Percentiles rank a stretch among this genome's conserved stretches.
phyloP scores from a whole-genome alignment of 2,113 vertebrate species.

The Podiceps cristatus region DNA sequence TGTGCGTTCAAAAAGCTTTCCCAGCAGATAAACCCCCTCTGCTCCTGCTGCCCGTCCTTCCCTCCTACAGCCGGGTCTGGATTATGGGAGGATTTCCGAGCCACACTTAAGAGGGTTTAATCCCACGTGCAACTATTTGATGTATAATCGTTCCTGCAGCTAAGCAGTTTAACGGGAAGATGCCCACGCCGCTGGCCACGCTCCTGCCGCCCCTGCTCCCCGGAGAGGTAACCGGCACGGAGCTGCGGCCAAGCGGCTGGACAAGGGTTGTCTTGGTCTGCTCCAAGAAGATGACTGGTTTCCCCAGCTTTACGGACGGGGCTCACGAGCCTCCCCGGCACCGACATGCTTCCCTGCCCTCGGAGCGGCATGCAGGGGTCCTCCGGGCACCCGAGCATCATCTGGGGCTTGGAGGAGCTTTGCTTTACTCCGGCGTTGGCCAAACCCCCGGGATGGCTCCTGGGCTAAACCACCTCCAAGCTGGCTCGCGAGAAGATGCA shows the following conservation, averaged over 20 bases:
- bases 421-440: fast-evolving
- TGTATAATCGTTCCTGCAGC: background rate
- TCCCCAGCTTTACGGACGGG: fast-evolving
- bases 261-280: background rate
- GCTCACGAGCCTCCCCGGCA: fast-evolving
- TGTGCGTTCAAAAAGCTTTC: background rate
- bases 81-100: slow-evolving; percentile 27
- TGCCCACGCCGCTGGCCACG: background rate
- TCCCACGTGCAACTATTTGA: background rate
- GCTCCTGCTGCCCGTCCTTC: background rate
- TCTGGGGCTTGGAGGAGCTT: background rate
- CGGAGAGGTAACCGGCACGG: background rate
- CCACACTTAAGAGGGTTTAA: slow-evolving; percentile 22
- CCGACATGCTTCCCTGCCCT: fast-evolving
- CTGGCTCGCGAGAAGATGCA: fast-evolving
- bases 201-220: background rate
- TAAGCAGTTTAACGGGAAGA: background rate
- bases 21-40: background rate
- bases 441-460: fast-evolving
- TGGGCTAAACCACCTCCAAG: background rate
- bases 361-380: fast-evolving
- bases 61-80: background rate
- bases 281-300: fast-evolving
- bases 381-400: fast-evolving
- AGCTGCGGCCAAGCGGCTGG: background rate